phyloP scores from a whole-genome alignment of 2,113 vertebrate species.

The Gnathonemus echidnorhynchus region DNA sequence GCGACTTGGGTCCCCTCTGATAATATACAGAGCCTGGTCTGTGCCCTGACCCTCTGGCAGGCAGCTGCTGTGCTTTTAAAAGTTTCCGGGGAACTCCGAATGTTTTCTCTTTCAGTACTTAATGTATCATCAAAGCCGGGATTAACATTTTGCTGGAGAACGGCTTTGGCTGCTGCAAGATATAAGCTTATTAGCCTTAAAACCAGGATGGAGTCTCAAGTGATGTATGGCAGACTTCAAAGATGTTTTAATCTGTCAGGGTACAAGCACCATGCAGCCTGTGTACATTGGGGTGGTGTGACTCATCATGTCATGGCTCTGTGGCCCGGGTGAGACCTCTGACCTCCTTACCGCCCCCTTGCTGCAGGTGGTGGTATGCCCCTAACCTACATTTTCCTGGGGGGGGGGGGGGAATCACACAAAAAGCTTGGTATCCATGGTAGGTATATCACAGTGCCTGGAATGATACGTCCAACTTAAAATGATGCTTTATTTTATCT shows the following conservation, averaged over 20 bases:
- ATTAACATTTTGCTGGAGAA: slow-evolving; percentile 39
- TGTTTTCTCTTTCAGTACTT: slow-evolving; percentile 38
- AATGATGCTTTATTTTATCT: background rate
- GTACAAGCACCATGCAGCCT: slow-evolving; percentile 7
- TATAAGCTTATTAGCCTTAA: slow-evolving; percentile 44
- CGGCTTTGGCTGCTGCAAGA: slow-evolving; percentile 41
- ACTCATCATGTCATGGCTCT: background rate
- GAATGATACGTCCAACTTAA: background rate
- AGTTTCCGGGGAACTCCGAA: slow-evolving; percentile 32
- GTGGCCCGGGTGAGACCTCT: background rate
- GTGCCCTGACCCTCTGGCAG: background rate
- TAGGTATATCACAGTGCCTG: background rate
- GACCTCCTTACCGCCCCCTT: background rate
- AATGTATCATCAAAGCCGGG: slow-evolving; percentile 46
- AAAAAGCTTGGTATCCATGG: background rate
- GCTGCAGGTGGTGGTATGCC: no score
- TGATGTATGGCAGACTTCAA: slow-evolving; percentile 26
- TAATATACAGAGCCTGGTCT: slow-evolving; percentile 23
- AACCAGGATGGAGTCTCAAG: slow-evolving; percentile 25
- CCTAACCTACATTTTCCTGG: background rate
- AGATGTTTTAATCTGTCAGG: slow-evolving; percentile 30
- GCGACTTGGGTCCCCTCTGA: background rate
- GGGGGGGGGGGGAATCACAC: background rate
- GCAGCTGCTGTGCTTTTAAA: slow-evolving; percentile 16
- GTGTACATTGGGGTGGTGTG: background rate